These are phyloP conservation scores for Xiphophorus couchianus DNA, from an alignment of 2,113 vertebrate genomes.

Conservation along the genomic window DNA sequence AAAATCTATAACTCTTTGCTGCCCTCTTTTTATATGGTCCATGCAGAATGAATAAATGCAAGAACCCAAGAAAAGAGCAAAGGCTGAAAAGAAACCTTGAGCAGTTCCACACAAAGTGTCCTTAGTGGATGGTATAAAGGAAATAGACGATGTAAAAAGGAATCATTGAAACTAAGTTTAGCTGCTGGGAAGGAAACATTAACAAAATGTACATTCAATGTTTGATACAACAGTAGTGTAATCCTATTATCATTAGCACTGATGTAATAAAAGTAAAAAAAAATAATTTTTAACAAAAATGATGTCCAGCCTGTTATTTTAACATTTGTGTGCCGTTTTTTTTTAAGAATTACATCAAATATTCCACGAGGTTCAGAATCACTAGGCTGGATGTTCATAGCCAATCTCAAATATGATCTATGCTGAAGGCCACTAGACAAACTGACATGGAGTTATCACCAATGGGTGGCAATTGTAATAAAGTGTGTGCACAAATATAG, in stretches of 20 bases:
- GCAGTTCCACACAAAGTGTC: too few species aligned
- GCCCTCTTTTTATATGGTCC: too few species aligned
- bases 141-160: too few species aligned
- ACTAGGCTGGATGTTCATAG: neutral
- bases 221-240: too few species aligned
- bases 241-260: too few species aligned
- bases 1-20: neutral
- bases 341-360: conserved; percentile 3
- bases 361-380: conserved; percentile 2
- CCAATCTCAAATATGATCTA: conserved; percentile 5
- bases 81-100: too few species aligned
- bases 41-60: too few species aligned
- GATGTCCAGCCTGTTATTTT: neutral
- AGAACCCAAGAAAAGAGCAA: too few species aligned
- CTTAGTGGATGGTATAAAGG: too few species aligned
- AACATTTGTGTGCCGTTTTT: conserved; percentile 7
- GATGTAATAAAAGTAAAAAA: neutral
- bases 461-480: neutral
- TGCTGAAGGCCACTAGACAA: conserved; percentile 3
- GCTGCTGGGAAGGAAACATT: too few species aligned
- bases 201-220: too few species aligned
- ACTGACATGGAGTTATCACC: conserved; percentile 19
- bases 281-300: neutral
- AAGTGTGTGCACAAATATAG: neutral
- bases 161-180: too few species aligned